These are phyloP conservation scores for Trichonephila clavata DNA, from an alignment of 1,140 invertebrate genomes.

Conservation along the genomic window DNA sequence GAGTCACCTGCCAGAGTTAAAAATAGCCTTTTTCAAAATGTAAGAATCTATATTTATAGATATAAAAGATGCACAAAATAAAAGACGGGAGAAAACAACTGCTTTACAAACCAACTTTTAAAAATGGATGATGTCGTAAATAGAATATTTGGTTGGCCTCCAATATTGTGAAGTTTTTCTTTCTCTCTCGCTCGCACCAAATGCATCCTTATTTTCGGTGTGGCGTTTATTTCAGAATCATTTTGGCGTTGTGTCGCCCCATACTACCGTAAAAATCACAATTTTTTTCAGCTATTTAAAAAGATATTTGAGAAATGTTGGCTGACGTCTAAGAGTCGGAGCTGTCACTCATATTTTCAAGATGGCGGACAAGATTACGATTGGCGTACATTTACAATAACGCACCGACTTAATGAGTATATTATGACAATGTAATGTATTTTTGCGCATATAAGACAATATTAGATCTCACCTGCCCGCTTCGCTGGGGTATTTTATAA, in stretches of 20 bases:
- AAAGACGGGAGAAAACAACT: slow-evolving; percentile 67
- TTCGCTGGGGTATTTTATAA: no score
- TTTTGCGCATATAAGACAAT: no score
- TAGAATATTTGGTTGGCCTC: slow-evolving; percentile 74
- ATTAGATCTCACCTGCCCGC: no score
- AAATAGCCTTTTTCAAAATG: slow-evolving; percentile 67
- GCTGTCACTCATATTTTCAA: background rate
- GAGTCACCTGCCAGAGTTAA: slow-evolving; percentile 61
- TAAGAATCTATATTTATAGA: slow-evolving; percentile 74
- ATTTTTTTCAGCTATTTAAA: background rate
- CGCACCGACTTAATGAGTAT: no score
- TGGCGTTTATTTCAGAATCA: slow-evolving; percentile 66
- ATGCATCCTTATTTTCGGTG: slow-evolving; percentile 59
- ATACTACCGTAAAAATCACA: background rate
- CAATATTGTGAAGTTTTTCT: slow-evolving; percentile 64
- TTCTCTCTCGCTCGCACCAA: background rate
- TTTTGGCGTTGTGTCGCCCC: slow-evolving; percentile 55
- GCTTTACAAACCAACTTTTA: slow-evolving; percentile 74
- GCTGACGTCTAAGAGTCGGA: background rate
- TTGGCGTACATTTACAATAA: no score
- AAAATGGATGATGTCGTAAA: slow-evolving; percentile 72
- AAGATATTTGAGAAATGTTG: background rate
- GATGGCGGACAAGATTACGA: background rate
- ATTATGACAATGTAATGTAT: no score
- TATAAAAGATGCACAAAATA: slow-evolving; percentile 73